Percentiles rank a stretch among this genome's conserved stretches.
These are phyloP conservation scores for Calidris pugnax DNA, from an alignment of 2,113 vertebrate genomes.

Conservation along the genomic window DNA sequence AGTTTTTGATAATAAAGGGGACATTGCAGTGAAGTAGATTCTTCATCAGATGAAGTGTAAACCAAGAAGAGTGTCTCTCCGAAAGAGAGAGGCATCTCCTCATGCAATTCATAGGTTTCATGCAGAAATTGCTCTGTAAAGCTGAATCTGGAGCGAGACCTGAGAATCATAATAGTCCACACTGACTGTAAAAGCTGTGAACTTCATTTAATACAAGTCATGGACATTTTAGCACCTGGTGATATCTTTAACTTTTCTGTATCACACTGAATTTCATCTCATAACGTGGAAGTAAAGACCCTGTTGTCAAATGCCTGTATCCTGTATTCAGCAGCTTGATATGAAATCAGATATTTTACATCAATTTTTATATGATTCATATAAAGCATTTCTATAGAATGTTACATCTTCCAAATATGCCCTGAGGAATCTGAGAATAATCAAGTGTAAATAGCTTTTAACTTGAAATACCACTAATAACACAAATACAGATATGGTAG, in stretches of 20 bases:
- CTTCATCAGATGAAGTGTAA: background rate
- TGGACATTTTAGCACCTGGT: background rate
- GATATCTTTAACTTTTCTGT: background rate
- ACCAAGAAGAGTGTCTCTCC: background rate
- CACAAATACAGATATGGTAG: background rate
- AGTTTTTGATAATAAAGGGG: background rate
- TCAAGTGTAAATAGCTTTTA: background rate
- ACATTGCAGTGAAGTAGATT: background rate
- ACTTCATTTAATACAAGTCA: background rate
- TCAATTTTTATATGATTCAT: background rate
- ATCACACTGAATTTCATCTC: background rate
- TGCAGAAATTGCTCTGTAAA: background rate
- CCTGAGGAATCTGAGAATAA: background rate
- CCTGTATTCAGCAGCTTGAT: background rate
- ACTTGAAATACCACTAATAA: background rate
- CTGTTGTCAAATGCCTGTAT: background rate
- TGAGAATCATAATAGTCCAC: background rate
- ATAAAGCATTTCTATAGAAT: background rate
- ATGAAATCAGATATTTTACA: background rate
- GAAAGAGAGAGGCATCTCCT: background rate
- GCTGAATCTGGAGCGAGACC: background rate
- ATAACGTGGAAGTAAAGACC: background rate
- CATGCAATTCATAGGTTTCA: background rate
- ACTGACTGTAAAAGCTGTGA: background rate
- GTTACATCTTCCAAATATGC: background rate